Conservation (phyloP, 2,113 vertebrate species). For the Todiramphus saurophagus region DNA sequence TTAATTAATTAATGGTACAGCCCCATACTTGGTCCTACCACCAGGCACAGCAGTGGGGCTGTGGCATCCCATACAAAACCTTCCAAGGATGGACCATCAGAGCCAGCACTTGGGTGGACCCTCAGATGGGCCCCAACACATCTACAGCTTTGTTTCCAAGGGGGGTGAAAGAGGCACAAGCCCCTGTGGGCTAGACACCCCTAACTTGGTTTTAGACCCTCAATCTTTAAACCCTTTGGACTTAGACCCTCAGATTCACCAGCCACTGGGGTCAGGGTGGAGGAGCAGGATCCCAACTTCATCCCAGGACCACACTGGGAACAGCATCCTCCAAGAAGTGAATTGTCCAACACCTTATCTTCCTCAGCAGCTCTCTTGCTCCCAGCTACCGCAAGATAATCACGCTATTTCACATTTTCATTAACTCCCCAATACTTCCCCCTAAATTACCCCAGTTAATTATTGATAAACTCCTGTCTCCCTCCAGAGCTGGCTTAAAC, state of each 20-base stretch:
- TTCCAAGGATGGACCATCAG: background rate
- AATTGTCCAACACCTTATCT: background rate
- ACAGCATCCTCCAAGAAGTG: fast-evolving
- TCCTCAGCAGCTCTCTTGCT: background rate
- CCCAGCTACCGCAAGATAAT: background rate
- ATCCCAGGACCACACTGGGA: fast-evolving
- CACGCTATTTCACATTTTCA: conserved; percentile 2
- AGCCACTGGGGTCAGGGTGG: background rate
- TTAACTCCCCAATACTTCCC: conserved; percentile 30
- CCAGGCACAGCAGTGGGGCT: background rate
- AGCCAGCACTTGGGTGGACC: background rate
- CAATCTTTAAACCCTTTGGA: too few species aligned
- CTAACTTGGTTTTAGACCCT: background rate
- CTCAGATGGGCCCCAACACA: background rate
- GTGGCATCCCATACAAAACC: fast-evolving
- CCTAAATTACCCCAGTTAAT: conserved; percentile 54
- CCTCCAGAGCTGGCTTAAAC: background rate
- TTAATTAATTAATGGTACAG: background rate
- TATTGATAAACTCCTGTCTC: conserved; percentile 46
- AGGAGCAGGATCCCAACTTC: background rate
- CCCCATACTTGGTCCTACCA: background rate
- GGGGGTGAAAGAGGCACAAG: fast-evolving
- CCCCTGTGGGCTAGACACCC: fast-evolving
- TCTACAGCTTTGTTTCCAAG: fast-evolving
- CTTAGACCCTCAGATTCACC: too few species aligned